These are phyloP conservation scores for Callorhinus ursinus DNA, from an alignment of 2,113 vertebrate genomes.

Conservation along the genomic window DNA sequence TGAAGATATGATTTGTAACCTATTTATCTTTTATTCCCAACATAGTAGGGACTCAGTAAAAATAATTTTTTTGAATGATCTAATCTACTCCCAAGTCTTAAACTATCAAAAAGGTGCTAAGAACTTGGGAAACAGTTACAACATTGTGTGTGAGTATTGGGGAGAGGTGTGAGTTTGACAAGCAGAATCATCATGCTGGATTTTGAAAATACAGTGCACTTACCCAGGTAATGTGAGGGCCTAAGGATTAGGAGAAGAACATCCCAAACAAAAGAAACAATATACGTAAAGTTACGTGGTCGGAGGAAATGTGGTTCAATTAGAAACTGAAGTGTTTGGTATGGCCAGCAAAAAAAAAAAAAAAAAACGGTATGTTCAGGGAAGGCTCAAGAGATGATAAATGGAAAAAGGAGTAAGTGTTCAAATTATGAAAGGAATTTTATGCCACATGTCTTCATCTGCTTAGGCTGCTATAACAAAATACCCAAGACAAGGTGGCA, in stretches of 20 bases:
- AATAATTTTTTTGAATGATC: background rate
- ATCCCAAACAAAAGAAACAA: background rate
- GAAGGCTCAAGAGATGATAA: background rate
- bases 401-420: background rate
- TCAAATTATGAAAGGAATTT: background rate
- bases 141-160: background rate
- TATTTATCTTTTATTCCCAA: background rate
- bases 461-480: background rate
- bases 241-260: background rate
- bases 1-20: slow-evolving; percentile 12
- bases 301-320: background rate
- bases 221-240: background rate
- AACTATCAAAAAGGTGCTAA: background rate
- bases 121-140: background rate
- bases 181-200: background rate
- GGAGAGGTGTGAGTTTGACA: background rate
- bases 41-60: background rate
- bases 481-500: background rate
- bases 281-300: background rate
- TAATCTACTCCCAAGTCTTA: background rate
- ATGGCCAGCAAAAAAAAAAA: background rate
- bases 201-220: slow-evolving; percentile 23
- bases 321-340: background rate
- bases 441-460: background rate
- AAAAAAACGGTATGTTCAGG: background rate